These are phyloP conservation scores for Syngnathoides biaculeatus DNA, from an alignment of 2,113 vertebrate species.

Conservation along the genomic window DNA sequence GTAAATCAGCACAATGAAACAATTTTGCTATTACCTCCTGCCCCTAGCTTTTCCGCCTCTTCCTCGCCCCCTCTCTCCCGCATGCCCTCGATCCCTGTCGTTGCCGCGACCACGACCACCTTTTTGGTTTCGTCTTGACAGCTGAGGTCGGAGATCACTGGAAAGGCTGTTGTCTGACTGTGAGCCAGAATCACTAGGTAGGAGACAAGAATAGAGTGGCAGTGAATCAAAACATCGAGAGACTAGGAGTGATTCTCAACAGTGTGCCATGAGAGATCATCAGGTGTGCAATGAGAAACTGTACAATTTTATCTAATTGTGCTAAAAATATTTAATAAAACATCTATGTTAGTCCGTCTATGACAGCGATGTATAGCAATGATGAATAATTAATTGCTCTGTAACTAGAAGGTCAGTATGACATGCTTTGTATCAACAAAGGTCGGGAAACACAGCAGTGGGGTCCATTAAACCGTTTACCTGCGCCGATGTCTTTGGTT, in stretches of 20 bases:
- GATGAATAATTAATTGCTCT: background rate
- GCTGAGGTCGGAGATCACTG: constrained; percentile 69
- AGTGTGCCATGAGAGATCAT: too few species aligned
- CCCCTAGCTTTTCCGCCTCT: constrained; percentile 75
- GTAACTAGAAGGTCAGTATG: background rate
- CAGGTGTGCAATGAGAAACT: too few species aligned
- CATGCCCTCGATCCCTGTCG: constrained; percentile 68
- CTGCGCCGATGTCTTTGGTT: constrained; percentile 67
- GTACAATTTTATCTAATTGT: background rate
- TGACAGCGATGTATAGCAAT: background rate
- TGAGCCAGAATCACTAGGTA: constrained; percentile 72
- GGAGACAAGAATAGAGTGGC: background rate
- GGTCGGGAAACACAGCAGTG: background rate
- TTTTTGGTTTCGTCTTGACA: constrained; percentile 70
- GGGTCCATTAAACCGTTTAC: constrained; percentile 11
- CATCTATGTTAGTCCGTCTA: background rate
- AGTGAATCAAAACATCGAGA: background rate
- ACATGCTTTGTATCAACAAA: background rate
- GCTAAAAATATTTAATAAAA: background rate
- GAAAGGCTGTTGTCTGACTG: constrained; percentile 78
- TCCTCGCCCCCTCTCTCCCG: constrained; percentile 67
- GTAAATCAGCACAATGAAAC: background rate
- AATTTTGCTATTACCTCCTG: constrained; percentile 54
- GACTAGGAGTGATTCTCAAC: background rate
- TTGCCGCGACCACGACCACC: constrained; percentile 69